A percentile compares a stretch with the other conserved stretches of the same genome.
Evolutionary conservation across 2,888 invertebrate genomes (phyloP).

Genomic region (Tiphia femorata): DNA sequence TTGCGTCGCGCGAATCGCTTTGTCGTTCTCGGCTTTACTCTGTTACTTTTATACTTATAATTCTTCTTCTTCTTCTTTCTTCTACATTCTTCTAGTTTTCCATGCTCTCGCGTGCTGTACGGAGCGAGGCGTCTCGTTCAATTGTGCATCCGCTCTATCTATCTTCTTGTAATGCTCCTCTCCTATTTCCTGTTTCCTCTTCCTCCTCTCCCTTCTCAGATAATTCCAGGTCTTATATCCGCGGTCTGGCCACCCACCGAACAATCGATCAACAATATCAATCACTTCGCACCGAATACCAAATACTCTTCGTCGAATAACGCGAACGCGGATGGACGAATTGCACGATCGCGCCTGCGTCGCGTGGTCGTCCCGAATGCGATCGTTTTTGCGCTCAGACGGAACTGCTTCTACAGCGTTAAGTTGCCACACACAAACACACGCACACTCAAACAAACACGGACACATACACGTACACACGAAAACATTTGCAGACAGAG

Average conservation of each 20-base stretch:
- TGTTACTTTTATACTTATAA: neutral
- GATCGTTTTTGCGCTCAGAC: neutral
- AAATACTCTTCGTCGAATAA: too few relatives aligned
- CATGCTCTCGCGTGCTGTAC: neutral
- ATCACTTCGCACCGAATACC: too few relatives aligned
- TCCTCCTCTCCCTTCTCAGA: too few relatives aligned
- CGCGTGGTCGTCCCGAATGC: conserved; percentile 6
- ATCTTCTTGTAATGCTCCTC: neutral
- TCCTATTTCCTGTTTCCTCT: too few relatives aligned
- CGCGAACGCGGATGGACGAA: conserved; percentile 24
- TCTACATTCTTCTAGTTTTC: neutral
- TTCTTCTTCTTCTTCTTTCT: neutral
- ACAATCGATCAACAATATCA: too few relatives aligned
- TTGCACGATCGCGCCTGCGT: conserved; percentile 3
- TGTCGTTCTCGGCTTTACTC: neutral
- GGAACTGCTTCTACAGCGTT: neutral
- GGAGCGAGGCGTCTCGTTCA: conserved; percentile 5
- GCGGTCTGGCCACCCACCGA: too few relatives aligned
- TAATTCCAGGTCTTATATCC: too few relatives aligned
- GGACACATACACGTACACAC: too few relatives aligned
- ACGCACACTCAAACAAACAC: too few relatives aligned
- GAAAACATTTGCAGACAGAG: too few relatives aligned
- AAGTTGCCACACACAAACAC: neutral
- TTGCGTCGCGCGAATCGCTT: conserved; percentile 9
- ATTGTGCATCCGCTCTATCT: conserved; percentile 15